Conservation (phyloP, 2,888 invertebrate species). For the Polydrusus cervinus region DNA sequence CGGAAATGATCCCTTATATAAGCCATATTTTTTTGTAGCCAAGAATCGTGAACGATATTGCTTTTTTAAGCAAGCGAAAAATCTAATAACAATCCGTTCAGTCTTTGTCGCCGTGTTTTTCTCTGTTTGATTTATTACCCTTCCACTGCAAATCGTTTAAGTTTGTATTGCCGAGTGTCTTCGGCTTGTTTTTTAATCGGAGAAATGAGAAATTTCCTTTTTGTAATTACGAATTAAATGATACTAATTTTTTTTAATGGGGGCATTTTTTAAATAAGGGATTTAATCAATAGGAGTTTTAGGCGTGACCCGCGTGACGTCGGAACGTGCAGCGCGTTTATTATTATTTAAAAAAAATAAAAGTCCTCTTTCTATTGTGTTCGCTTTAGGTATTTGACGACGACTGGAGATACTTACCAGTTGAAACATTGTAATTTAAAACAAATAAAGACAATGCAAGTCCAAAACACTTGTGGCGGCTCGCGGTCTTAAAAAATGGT, state of each 20-base stretch:
- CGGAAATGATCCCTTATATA: neutral
- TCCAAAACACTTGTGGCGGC: too few relatives aligned
- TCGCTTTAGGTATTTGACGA: too few relatives aligned
- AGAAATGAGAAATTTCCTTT: constrained; percentile 24
- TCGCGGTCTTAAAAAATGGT: too few relatives aligned
- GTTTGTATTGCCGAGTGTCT: constrained; percentile 46
- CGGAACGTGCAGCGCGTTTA: too few relatives aligned
- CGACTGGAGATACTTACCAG: too few relatives aligned
- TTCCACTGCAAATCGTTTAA: constrained; percentile 39
- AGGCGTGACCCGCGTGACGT: too few relatives aligned
- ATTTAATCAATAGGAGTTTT: neutral
- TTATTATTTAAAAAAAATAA: too few relatives aligned
- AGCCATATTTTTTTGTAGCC: constrained; percentile 6
- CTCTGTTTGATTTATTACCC: constrained; percentile 47
- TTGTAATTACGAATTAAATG: neutral
- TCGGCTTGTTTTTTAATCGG: constrained; percentile 43
- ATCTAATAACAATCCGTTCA: constrained; percentile 52
- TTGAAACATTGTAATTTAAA: too few relatives aligned
- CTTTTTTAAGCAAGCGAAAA: constrained; percentile 48
- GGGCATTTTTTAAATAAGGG: neutral
- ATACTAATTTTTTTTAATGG: constrained; percentile 12
- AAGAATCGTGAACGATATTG: constrained; percentile 24
- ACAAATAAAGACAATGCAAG: too few relatives aligned
- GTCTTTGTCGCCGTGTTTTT: constrained; percentile 48
- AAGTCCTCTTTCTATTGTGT: too few relatives aligned